Evolutionary conservation across 2,113 vertebrate species (phyloP), one percentile per base, ranked within the genome.

Genomic region (Chauna torquata): DNA sequence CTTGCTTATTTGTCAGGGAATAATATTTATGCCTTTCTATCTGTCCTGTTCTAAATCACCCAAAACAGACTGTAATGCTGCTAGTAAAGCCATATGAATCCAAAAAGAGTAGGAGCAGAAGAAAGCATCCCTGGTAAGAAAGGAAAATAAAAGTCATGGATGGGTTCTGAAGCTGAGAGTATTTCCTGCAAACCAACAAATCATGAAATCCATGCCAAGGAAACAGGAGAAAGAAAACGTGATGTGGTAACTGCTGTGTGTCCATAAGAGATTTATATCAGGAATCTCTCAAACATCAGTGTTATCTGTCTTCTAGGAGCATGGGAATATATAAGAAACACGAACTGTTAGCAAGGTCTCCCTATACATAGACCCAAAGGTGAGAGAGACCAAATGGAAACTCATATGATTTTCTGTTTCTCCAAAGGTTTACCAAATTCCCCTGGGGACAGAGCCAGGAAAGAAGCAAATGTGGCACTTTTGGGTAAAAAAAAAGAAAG

Each of bases 21-120:
- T 79, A 86, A 76, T 76, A 89, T 87, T 77, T 77, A 54, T 77
- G 78, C 22, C 30, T 95, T 91, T 85, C 70, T 95, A 77, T 89
- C 78, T 82, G 42, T 58, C 65, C 84, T 52, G 54, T 92, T 94
- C 52, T 94, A 94, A 96, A 95, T 91, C 49, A 84, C 28, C 57
- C 49, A 71, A 90, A 96, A 87, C 50, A 94, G 81, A 79, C 70
- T 70, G 52, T n/a, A 85, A 91, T 36, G 38, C 68, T 89, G 95
- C 65, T 92, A 85, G 80, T 75, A 92, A 93, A 81, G 45, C 58
- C 79, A 50, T 38, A 52, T 40, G 62, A 95, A 87, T 88, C 66
- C 27, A 23, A 82, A 82, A 93, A 90, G 81, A 92, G 40, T 36
- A 88, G 61, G 28, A 94, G 77, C 44, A 76, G 77, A 72, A 84